Base-by-base conservation (phyloP, 2,888 invertebrate genomes). In the Nipponacmea schrenckii region DNA sequence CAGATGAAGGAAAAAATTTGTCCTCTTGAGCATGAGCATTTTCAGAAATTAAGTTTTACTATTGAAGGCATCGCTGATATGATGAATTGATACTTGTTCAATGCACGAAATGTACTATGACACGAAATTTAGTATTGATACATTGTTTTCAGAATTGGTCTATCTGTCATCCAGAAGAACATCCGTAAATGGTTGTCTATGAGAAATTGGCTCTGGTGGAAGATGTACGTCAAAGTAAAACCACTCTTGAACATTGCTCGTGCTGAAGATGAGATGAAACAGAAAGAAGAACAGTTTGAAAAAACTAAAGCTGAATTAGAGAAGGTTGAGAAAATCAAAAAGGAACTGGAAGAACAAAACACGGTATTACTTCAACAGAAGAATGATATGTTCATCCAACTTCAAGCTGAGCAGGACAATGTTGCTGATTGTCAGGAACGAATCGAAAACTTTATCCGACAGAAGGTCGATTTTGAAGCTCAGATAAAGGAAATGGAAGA, bases 191-290 rank as follows among this genome's bases (percentile, higher is more conserved):
- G 98, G 93, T 93, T 98, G 92, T 94, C 96, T 90, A 93, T 98
- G 89, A 95, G 97, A 91, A 97, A 96, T 91, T 98, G 98, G 98
- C 94, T 95, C 90, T 98, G 98, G 98, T 98, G 96, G 96, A 97
- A 97, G 91, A 91, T 99, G 93, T 98, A 97, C 96, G 94, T 24
- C 56, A 56, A 64, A 20, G 44, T 64, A 20, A 64, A 64, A 27
- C 97, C 98, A 87, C 93, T 98, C 89, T 96, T 99, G 93, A 97
- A 96, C 92, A 96, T 96, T 92, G 95, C 94, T 90, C 95, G 97
- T 89, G 93, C 96, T 92, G 98, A 97, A 92, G 98, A 98, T 92
- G 97, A 98, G 92, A 93, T 98, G 91, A 96, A 96, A 91, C 96
- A 80, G 78, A 79, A 96, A 90, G 97, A 97, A 91, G 98, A 98